These are phyloP conservation scores for Trichechus manatus DNA, from an alignment of 2,113 vertebrate genomes.

Conservation along the genomic window DNA sequence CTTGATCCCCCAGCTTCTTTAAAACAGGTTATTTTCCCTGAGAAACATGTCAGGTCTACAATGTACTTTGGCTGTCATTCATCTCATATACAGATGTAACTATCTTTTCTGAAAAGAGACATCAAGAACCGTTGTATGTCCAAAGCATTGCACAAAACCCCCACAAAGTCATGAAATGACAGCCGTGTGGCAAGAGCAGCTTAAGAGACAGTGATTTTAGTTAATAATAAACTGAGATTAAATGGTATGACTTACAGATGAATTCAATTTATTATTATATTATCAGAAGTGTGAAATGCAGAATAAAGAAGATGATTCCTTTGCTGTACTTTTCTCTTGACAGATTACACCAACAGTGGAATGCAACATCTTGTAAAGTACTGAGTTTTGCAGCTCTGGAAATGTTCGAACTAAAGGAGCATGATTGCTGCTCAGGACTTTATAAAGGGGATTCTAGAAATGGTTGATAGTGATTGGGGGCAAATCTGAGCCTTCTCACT, in stretches of 20 bases:
- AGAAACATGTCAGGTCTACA: neutral
- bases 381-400: neutral
- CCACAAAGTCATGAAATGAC: neutral
- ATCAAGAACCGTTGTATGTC: neutral
- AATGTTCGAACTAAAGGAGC: neutral
- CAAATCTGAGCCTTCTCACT: neutral
- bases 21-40: neutral
- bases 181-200: neutral
- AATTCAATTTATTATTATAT: neutral
- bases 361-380: neutral
- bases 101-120: neutral
- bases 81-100: neutral
- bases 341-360: neutral
- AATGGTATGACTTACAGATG: neutral
- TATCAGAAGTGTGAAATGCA: neutral
- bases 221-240: neutral
- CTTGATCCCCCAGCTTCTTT: neutral
- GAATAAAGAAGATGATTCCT: constrained; percentile 18
- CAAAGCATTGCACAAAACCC: neutral
- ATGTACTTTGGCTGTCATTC: neutral
- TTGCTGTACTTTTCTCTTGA: neutral
- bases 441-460: neutral
- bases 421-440: neutral
- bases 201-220: neutral
- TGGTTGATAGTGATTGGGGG: neutral